Evolutionary conservation across 2,113 vertebrate genomes (phyloP).

Genomic region (Tachysurus vachellii): DNA sequence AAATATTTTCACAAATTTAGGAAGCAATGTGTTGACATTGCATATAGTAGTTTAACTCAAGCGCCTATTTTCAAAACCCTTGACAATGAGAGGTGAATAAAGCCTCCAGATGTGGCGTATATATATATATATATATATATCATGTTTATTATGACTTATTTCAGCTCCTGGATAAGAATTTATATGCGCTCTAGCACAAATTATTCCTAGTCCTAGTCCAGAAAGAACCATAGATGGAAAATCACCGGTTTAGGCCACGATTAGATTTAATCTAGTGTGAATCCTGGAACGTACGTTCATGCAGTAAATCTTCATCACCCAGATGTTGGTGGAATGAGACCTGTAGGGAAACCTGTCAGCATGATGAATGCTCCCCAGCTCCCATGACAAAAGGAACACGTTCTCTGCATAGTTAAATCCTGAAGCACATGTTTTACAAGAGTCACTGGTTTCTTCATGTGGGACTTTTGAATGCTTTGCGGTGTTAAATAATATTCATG

Average conservation of each 20-base stretch:
- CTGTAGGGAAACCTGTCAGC: constrained; percentile 37
- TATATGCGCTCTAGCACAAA: constrained; percentile 6
- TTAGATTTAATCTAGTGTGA: constrained; percentile 34
- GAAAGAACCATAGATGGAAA: constrained; percentile 1
- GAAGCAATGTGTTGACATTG: constrained; percentile 25
- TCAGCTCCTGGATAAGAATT: constrained; percentile 12
- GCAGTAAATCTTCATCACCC: constrained; percentile 47
- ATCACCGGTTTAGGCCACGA: constrained; percentile 4
- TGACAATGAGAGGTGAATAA: constrained; percentile 17
- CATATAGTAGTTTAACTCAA: constrained; percentile 28
- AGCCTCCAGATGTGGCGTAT: constrained; percentile 15
- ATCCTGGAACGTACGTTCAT: constrained; percentile 12
- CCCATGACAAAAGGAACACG: constrained; percentile 32
- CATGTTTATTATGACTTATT: background rate
- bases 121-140: too few relatives aligned
- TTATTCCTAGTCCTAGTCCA: constrained; percentile 1
- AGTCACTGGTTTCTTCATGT: background rate
- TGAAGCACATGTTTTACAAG: constrained; percentile 1
- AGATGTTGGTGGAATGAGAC: constrained; percentile 50
- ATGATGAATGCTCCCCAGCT: constrained; percentile 37
- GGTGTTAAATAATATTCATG: background rate
- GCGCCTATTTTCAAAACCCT: constrained; percentile 23
- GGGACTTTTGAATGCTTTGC: background rate
- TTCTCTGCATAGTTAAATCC: constrained; percentile 20
- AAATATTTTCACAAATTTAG: constrained; percentile 21